Evolutionary conservation across 64 coral and sea anemone genomes (phyloP).

Genomic region (Dendronephthya gigantea): DNA sequence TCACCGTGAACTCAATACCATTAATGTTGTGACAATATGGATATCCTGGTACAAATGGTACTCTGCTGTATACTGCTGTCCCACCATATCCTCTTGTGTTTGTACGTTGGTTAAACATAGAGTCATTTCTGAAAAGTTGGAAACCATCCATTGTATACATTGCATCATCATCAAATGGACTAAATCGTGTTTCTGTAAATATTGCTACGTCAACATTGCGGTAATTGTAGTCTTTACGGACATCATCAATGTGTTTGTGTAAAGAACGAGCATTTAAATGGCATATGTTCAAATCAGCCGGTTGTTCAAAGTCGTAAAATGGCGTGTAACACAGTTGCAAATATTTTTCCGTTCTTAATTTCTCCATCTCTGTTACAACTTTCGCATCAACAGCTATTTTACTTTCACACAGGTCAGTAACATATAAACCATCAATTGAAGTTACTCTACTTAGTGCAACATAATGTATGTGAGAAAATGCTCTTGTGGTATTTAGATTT

Average conservation of each 20-base stretch:
- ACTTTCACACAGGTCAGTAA: background rate
- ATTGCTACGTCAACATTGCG: background rate
- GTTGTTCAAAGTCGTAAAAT: background rate
- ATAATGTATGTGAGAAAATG: constrained; percentile 40
- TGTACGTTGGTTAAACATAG: background rate
- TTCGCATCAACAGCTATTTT: constrained; percentile 26
- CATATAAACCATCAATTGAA: constrained; percentile 23
- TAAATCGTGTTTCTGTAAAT: constrained; percentile 42
- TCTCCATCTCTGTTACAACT: constrained; percentile 26
- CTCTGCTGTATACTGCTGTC: constrained; percentile 17
- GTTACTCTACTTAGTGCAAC: constrained; percentile 26
- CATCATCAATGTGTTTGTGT: constrained; percentile 30
- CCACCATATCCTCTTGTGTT: constrained; percentile 13
- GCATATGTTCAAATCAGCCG: background rate
- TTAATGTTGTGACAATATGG: no score
- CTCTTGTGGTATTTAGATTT: background rate
- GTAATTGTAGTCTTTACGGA: constrained; percentile 18
- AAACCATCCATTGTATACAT: constrained; percentile 4
- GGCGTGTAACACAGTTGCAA: background rate
- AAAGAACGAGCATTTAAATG: constrained; percentile 20
- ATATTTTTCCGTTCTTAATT: background rate
- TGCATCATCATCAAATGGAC: constrained; percentile 16
- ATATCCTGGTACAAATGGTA: no score
- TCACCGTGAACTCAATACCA: no score
- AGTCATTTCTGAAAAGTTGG: constrained; percentile 33